Percentiles rank a stretch among this genome's conserved stretches.
Conservation (phyloP, 2,888 invertebrate genomes). For the Cryptophagus acutangulus region DNA sequence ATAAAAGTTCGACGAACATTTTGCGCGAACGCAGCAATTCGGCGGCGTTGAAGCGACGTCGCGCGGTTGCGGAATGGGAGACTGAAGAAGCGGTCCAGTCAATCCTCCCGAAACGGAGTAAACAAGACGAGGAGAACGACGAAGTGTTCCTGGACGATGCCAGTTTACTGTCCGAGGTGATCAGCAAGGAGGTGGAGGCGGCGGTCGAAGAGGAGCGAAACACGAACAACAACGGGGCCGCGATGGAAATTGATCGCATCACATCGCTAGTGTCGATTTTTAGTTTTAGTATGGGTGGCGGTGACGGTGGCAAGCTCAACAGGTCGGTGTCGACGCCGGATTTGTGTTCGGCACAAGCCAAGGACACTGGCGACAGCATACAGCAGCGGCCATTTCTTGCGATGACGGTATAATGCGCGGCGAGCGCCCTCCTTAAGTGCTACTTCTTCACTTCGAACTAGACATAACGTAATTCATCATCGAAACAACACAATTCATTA, state of each 20-base stretch:
- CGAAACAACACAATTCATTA: too few relatives aligned
- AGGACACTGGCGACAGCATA: conserved; percentile 45
- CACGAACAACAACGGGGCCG: conserved; percentile 29
- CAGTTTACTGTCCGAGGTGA: conserved; percentile 44
- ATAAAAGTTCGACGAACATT: conserved; percentile 48
- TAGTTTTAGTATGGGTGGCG: conserved; percentile 50
- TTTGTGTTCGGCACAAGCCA: conserved; percentile 53
- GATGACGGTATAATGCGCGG: conserved; percentile 55
- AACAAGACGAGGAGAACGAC: too few relatives aligned
- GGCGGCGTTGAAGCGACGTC: background rate
- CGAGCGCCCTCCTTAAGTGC: too few relatives aligned
- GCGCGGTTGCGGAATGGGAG: background rate
- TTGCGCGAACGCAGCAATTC: conserved; percentile 44
- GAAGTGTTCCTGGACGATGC: too few relatives aligned
- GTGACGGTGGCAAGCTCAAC: conserved; percentile 41
- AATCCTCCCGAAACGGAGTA: conserved; percentile 51
- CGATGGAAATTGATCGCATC: conserved; percentile 57
- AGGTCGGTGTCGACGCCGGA: conserved; percentile 53
- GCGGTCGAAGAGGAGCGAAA: conserved; percentile 14
- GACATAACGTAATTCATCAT: too few relatives aligned
- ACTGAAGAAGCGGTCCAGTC: conserved; percentile 52
- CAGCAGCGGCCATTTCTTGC: conserved; percentile 52
- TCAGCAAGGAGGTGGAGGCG: conserved; percentile 33
- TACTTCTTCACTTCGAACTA: too few relatives aligned
- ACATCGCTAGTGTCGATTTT: conserved; percentile 57